Base-by-base conservation (phyloP, 2,797 vertebrate species). In the Dendrocincla tyrannina region DNA sequence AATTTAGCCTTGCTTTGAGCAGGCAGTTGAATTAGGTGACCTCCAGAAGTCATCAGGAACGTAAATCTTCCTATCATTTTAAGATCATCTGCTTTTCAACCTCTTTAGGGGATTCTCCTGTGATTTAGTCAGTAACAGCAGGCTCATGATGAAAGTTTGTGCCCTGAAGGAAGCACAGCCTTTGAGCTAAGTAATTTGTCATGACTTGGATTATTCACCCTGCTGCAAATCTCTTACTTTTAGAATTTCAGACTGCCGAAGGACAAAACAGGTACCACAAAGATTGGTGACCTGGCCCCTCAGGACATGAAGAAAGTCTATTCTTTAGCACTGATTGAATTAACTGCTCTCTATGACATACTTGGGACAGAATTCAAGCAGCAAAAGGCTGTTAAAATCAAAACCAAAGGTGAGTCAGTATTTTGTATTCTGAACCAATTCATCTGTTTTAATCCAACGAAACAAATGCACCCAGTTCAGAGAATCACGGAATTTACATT, bases 231-330 rank as follows among this genome's bases (percentile, higher is more conserved):
- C 53, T 87, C 92, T 82, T 82, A 88, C 47, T 95, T 96, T 95
- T 77, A 99, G 99, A 98, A 98, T 97, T 99, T 98, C 87, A 98
- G 98, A 96, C 93, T 99, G 89, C 98, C 98, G 17, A 98, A 98
- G 96, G 99, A 99, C 97, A 99, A 99, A 98, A 99, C 99, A 1
- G 99, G 99, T 78, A 99, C 97, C 89, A 99, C 99, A 32, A 99
- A 96, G 97, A 98, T 99, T 85, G 99, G 99, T 67, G 98, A 99
- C 96, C 98, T 99, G 41, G 99, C 99, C 22, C 95, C 98, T 63
- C 98, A 98, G 96, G 99, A 99, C 94, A 99, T 99, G 99, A 99
- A 99, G 98, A 99, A 99, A 90, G 99, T 99, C 30, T 98, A 91
- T 73, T 91, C 97, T 28, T 96, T 99, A 78, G 99, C 98, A 41